These are phyloP conservation scores for Papilio elwesi DNA, from an alignment of 2,888 invertebrate genomes.

Conservation along the genomic window DNA sequence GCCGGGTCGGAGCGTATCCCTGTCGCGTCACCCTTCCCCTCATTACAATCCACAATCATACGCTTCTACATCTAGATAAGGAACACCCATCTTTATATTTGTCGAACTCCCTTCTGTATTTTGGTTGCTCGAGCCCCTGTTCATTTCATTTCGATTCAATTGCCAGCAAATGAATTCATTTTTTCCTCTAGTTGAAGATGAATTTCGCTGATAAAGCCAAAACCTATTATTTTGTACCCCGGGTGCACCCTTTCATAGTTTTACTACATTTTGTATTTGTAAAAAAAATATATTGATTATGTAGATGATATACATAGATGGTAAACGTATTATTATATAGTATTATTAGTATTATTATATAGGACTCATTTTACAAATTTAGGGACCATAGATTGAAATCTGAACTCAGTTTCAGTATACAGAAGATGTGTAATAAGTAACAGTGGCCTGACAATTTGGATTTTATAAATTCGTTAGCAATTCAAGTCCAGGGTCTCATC, in stretches of 20 bases:
- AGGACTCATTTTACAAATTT: not conserved
- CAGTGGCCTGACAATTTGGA: not conserved
- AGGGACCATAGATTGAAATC: not conserved
- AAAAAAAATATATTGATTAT: not conserved
- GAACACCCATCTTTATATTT: conserved; percentile 75
- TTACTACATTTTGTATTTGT: conserved; percentile 22
- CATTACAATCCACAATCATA: conserved; percentile 79
- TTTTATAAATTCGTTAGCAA: too few relatives aligned
- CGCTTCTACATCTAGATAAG: conserved; percentile 80
- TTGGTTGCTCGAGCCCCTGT: conserved; percentile 69
- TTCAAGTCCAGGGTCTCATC: too few relatives aligned
- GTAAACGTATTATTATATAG: too few relatives aligned
- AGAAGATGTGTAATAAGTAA: not conserved
- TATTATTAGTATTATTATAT: too few relatives aligned
- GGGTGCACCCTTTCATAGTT: conserved; percentile 48
- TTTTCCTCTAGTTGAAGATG: conserved; percentile 74
- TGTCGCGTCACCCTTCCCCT: conserved; percentile 80
- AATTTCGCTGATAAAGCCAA: conserved; percentile 68
- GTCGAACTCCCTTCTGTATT: conserved; percentile 63
- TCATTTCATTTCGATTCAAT: conserved; percentile 81
- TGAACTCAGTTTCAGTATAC: not conserved
- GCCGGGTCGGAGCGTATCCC: conserved; percentile 74
- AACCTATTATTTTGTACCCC: conserved; percentile 70
- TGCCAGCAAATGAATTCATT: conserved; percentile 76
- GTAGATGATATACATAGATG: not conserved